Percentiles rank a stretch among this genome's conserved stretches.
Conservation (phyloP, 2,797 vertebrate genomes). For the Hippoglossus hippoglossus region DNA sequence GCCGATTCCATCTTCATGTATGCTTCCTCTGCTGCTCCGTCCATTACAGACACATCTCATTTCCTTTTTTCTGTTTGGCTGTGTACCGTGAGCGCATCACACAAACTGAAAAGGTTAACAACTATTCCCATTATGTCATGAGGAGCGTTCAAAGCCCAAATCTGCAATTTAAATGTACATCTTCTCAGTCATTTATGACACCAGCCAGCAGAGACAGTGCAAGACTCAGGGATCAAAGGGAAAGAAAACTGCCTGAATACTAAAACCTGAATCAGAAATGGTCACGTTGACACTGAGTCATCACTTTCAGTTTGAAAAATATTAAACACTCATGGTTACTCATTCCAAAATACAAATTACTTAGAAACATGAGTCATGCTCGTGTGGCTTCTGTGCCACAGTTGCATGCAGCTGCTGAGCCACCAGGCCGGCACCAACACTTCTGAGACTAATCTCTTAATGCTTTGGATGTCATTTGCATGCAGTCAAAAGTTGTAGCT, state of each 20-base stretch:
- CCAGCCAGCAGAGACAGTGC: background rate
- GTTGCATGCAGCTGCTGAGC: background rate
- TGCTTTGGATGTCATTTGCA: background rate
- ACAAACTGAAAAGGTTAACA: constrained; percentile 23
- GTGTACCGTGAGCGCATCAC: constrained; percentile 10
- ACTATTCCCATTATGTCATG: constrained; percentile 5
- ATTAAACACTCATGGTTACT: background rate
- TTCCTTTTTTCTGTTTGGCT: background rate
- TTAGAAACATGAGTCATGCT: background rate
- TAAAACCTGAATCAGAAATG: background rate
- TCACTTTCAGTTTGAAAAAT: background rate
- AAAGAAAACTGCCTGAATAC: background rate
- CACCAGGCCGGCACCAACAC: too few species aligned
- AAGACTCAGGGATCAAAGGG: background rate
- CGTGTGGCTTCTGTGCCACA: background rate
- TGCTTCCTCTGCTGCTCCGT: background rate
- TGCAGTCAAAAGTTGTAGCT: background rate
- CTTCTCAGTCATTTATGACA: constrained; percentile 4
- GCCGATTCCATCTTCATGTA: constrained; percentile 1
- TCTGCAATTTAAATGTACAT: background rate
- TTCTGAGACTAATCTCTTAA: background rate
- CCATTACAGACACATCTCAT: too few species aligned
- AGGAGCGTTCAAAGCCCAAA: background rate
- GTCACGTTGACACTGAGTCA: background rate
- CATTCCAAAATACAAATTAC: too few species aligned